A percentile compares a stretch with the other conserved stretches of the same genome.
Conservation (phyloP, 2,113 vertebrate genomes). For the Neotoma lepida region DNA sequence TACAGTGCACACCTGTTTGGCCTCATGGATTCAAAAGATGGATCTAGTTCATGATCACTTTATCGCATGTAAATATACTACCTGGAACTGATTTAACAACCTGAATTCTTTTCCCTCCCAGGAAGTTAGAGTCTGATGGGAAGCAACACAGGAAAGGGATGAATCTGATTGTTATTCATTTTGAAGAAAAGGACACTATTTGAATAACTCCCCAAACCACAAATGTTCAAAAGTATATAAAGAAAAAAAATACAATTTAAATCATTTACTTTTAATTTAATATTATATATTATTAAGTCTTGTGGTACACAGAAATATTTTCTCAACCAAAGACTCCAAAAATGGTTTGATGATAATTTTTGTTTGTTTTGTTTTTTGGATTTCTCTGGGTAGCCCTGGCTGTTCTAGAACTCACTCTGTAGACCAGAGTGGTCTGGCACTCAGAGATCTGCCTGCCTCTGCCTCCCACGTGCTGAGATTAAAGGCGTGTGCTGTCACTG, state of each 20-base stretch:
- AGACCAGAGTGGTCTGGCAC: not conserved
- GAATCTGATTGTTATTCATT: not conserved
- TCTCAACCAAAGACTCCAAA: not conserved
- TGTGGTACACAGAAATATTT: not conserved
- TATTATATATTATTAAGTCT: not conserved
- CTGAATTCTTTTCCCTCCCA: not conserved
- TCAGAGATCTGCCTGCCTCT: not conserved
- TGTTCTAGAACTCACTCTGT: not conserved
- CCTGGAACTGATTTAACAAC: constrained; percentile 3
- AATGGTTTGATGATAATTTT: not conserved
- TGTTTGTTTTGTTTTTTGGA: not conserved
- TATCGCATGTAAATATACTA: not conserved
- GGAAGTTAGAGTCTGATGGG: not conserved
- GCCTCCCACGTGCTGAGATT: not conserved
- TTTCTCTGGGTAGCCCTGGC: not conserved
- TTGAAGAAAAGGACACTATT: not conserved
- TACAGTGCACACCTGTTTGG: not conserved
- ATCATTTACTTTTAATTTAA: constrained; percentile 40
- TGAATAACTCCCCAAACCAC: not conserved
- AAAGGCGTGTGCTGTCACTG: not conserved
- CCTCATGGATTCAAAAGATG: not conserved
- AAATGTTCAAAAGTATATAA: not conserved
- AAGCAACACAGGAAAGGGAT: not conserved
- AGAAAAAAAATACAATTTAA: constrained; percentile 24
- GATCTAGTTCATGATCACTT: not conserved